phyloP scores from a whole-genome alignment of 2,888 invertebrate genomes.

The Diaphora mendica region DNA sequence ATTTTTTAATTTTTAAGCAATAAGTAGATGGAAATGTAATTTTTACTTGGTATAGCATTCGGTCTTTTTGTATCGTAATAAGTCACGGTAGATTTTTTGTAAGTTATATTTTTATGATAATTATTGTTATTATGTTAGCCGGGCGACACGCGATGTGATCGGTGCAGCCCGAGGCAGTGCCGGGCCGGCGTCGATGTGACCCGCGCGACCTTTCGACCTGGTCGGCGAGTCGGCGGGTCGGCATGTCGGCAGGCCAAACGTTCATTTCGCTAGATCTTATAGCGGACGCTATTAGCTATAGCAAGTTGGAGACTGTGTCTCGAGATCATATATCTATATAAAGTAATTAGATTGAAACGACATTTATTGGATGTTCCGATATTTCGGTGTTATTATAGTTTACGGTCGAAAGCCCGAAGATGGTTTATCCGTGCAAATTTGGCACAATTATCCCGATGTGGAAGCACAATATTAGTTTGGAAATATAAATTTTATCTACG shows the following conservation, averaged over 20 bases:
- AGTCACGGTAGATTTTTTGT: constrained; percentile 53
- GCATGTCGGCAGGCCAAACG: constrained; percentile 11
- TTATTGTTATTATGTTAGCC: constrained; percentile 43
- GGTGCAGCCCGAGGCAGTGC: constrained; percentile 5
- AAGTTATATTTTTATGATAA: constrained; percentile 54
- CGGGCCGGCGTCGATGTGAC: constrained; percentile 3
- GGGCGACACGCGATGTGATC: constrained; percentile 40
- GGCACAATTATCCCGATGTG: constrained; percentile 45
- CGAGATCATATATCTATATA: constrained; percentile 40
- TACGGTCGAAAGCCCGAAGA: constrained; percentile 52
- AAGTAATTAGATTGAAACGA: constrained; percentile 48
- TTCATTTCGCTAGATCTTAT: constrained; percentile 41
- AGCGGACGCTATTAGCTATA: constrained; percentile 40
- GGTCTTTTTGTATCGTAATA: constrained; percentile 47
- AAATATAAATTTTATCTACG: constrained; percentile 18
- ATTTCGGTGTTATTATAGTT: constrained; percentile 53
- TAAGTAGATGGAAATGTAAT: constrained; percentile 47
- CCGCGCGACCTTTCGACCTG: not conserved
- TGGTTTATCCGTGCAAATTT: constrained; percentile 41
- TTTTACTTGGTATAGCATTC: constrained; percentile 47
- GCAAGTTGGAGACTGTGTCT: constrained; percentile 51
- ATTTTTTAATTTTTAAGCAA: constrained; percentile 55
- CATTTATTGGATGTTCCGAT: constrained; percentile 55
- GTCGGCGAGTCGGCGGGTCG: constrained; percentile 1
- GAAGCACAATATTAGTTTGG: constrained; percentile 45